Evolutionary conservation across 2,797 vertebrate genomes (phyloP), one percentile per base, ranked within the genome.

Genomic region (Characodon lateralis): DNA sequence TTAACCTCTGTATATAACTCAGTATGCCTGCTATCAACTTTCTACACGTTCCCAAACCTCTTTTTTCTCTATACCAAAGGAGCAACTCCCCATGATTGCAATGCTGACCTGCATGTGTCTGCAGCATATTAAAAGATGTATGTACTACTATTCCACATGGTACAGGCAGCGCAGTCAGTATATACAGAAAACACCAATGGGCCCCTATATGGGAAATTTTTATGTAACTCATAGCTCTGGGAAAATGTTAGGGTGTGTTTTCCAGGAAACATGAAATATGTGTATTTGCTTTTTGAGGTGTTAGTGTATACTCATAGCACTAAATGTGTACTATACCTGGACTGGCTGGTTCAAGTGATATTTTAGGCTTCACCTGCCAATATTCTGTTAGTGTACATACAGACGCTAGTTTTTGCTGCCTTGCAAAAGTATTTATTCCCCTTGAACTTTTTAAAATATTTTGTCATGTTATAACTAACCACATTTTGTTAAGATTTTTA

Each of bases 51-150:
- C 77, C 81, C 59, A 50, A 70, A 55, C 51, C 83, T 71, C 31
- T 76, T 72, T 89, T 80, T 79, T 83, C 74, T 85, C 83, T 90
- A 89, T 73, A 93, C 89, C 87, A 83, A 39, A 65, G 61, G 76
- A 90, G 77, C 73, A 71, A 71, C 71, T 73, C 81, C 59, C 71
- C 73, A 78, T 87, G 83, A 91, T 89, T 90, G 83, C 89, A 89
- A 39, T 84, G 78, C 83, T 91, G 92, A 91, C 88, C 90, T 72
- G n/a, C 74, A 80, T 73, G 76, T 78, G 81, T 90, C 72, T 63
- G 76, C 80, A 87, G 83, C 77, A 59, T 61, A 56, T 84, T 39
- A 70, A 50, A 63, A 65, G 76, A 79, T 85, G 66, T 43, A 43
- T 76, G 59, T 69, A 65, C 72, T 55, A 35, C 16, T 10, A 74